Conservation (phyloP, 2,888 invertebrate genomes). For the Arrhopalites spinosus region DNA sequence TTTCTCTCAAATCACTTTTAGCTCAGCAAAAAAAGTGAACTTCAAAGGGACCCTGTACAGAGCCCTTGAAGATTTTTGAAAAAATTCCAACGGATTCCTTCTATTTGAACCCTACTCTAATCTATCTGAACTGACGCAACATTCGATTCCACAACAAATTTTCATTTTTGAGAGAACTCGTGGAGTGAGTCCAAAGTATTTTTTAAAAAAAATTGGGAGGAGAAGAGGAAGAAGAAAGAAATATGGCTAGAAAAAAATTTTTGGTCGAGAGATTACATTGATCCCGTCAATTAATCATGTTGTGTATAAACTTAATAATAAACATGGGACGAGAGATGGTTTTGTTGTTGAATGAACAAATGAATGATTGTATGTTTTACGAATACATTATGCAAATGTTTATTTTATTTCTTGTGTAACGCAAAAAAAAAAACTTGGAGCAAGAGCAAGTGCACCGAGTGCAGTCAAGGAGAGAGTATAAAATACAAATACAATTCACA, state of each 20-base stretch:
- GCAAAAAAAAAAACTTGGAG: no score
- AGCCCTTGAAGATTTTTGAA: no score
- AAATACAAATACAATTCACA: background rate
- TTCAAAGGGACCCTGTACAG: no score
- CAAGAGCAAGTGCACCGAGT: background rate
- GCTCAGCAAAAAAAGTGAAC: no score
- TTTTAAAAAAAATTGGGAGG: background rate
- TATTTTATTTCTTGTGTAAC: conserved; percentile 22
- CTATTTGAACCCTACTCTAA: no score
- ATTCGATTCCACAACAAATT: no score
- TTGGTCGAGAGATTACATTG: background rate
- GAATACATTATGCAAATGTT: conserved; percentile 32
- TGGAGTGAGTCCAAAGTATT: no score
- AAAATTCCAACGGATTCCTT: no score
- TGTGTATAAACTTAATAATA: background rate
- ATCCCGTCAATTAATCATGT: conserved; percentile 1
- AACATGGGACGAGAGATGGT: background rate
- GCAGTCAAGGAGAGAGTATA: background rate
- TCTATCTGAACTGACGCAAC: no score
- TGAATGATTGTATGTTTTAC: conserved; percentile 30
- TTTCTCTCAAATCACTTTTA: no score
- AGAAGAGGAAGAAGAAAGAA: background rate
- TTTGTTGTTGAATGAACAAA: conserved; percentile 33
- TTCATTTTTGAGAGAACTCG: no score
- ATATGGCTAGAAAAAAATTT: background rate